Evolutionary conservation across 2,113 vertebrate species (phyloP), one percentile per base, ranked within the genome.

Genomic region (Xyrauchen texanus): DNA sequence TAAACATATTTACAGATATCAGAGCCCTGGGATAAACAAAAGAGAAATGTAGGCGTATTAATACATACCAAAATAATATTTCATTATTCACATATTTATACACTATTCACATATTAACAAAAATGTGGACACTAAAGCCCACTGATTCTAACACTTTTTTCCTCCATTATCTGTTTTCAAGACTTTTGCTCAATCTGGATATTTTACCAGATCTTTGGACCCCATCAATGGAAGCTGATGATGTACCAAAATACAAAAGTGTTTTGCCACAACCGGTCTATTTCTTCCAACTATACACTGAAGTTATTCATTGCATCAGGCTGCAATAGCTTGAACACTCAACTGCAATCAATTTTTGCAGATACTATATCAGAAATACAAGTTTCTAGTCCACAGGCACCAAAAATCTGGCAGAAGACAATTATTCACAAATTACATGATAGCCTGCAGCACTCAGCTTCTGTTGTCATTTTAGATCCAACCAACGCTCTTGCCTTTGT

Each of bases 81-180:
- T 7, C 47, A 72, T 7, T 84, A 88, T 85, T 86, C 76, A 87
- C 86, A 87, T 82, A 88, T 88, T 87, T 67, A 87, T 85, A 88
- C 84, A 88, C 72, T 88, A 82, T 87, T 69, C 81, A 89, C 84
- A 84, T n/a, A 65, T 67, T 53, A 12, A 83, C 79, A 80, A 61
- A 44, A 5, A 8, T 47, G 21, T 68, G 68, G 66, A 70, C 55
- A 45, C 15, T 66, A 57, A 5, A 42, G 66, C 65, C 53, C 34
- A 55, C 53, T 8, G n/a, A 76, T 68, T 7, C 61, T 44, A 70
- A 9, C n/a, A 64, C 55, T 69, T 52, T n/a, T 78, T 34, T 7
- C 51, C 52, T 5, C 12, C 13, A 64, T n/a, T n/a, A 5, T 47
- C 34, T 7, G 57, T 66, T 76, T 49, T 49, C 57, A 46, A 61